phyloP scores from a whole-genome alignment of 2,888 invertebrate genomes.

The Tachina grossa region DNA sequence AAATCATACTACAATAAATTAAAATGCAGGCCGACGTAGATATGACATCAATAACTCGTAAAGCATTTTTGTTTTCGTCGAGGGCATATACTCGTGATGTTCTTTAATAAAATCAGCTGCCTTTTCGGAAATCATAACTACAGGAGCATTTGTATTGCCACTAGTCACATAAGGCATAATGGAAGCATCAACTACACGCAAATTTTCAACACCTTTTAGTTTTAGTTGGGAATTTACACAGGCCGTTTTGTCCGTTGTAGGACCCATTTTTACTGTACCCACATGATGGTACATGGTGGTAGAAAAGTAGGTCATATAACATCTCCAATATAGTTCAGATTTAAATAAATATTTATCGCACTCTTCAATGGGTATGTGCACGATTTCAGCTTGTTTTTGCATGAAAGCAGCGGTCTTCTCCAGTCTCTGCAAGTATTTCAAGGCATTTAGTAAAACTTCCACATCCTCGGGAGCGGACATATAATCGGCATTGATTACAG shows the following conservation, averaged over 20 bases:
- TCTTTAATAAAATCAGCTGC: constrained; percentile 85
- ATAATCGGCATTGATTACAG: constrained; percentile 86
- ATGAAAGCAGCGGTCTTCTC: constrained; percentile 82
- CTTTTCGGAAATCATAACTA: constrained; percentile 93
- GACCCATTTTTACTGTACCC: constrained; percentile 89
- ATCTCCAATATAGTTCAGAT: constrained; percentile 84
- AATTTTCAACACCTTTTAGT: constrained; percentile 86
- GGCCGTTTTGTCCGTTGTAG: constrained; percentile 84
- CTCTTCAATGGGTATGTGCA: constrained; percentile 70
- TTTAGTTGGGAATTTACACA: constrained; percentile 87
- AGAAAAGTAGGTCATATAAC: constrained; percentile 86
- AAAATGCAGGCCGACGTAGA: too few species aligned
- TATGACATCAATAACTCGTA: too few species aligned
- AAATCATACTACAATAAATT: too few species aligned
- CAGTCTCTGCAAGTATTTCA: constrained; percentile 81
- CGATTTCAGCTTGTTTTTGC: constrained; percentile 76
- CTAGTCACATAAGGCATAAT: constrained; percentile 90
- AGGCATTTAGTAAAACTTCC: constrained; percentile 82
- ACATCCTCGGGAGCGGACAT: constrained; percentile 85
- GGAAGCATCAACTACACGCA: constrained; percentile 89
- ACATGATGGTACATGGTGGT: constrained; percentile 87
- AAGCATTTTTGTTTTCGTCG: too few species aligned
- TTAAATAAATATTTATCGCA: constrained; percentile 76
- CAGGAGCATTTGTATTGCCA: constrained; percentile 92
- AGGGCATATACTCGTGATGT: constrained; percentile 59